Conservation (phyloP, 1,140 invertebrate genomes). For the Lepeophtheirus salmonis region DNA sequence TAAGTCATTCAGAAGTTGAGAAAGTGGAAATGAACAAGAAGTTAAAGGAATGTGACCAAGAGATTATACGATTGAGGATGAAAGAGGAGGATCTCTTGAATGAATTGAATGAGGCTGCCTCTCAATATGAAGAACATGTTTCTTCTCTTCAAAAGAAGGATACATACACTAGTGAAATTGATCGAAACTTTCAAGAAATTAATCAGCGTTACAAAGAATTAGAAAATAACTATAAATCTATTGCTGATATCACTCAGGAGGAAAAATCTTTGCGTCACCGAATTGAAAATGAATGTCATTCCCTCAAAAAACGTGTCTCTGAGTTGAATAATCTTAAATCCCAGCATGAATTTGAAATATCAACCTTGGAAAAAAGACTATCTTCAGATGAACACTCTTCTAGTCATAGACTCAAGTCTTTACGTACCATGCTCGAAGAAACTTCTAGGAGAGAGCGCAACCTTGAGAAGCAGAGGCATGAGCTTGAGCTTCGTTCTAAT, state of each 20-base stretch:
- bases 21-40: not conserved
- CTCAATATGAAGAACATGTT: not conserved
- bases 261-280: not conserved
- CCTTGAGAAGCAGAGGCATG: too few species aligned
- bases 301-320: too few species aligned
- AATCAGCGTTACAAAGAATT: not conserved
- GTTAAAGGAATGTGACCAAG: not conserved
- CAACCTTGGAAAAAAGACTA: too few species aligned
- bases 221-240: not conserved
- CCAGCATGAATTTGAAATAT: too few species aligned
- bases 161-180: not conserved
- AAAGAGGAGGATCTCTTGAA: not conserved
- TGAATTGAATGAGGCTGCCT: not conserved
- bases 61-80: not conserved
- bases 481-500: too few species aligned
- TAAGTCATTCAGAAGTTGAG: not conserved
- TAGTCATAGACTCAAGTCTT: too few species aligned
- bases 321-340: too few species aligned
- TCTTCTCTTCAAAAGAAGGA: not conserved
- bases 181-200: not conserved
- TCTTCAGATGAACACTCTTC: too few species aligned
- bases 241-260: not conserved
- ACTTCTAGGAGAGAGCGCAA: too few species aligned
- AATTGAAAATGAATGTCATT: too few species aligned
- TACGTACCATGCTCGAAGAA: too few species aligned